A percentile compares a stretch with the other conserved stretches of the same genome.
Evolutionary conservation across 1,140 invertebrate genomes (phyloP).

Genomic region (Anadara kagoshimensis): DNA sequence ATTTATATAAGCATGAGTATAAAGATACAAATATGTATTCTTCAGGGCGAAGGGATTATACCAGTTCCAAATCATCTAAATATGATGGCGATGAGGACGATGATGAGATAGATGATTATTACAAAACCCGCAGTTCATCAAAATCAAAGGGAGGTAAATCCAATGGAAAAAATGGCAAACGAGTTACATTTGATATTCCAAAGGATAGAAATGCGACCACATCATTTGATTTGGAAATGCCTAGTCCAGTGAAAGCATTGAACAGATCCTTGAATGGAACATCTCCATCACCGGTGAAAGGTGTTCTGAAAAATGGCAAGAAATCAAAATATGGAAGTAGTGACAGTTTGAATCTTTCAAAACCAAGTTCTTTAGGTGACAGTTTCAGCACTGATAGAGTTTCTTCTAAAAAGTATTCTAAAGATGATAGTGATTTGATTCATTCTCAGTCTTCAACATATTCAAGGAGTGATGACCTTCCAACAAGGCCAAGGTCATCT

Average conservation of each 20-base stretch:
- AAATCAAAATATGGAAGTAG: conserved; percentile 27
- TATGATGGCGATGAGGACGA: conserved; percentile 29
- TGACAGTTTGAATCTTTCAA: conserved; percentile 38
- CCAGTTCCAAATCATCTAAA: conserved; percentile 35
- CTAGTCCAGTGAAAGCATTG: conserved; percentile 55
- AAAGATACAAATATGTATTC: conserved; percentile 39
- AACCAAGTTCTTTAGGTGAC: conserved; percentile 42
- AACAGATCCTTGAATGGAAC: conserved; percentile 36
- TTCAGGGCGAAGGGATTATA: conserved; percentile 26
- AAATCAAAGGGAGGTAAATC: conserved; percentile 9
- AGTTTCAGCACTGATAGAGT: conserved; percentile 5
- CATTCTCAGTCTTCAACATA: conserved; percentile 20
- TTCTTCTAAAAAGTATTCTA: conserved; percentile 7
- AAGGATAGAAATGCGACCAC: conserved; percentile 45
- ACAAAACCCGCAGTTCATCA: conserved; percentile 17
- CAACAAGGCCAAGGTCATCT: conserved; percentile 17
- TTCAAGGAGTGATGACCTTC: conserved; percentile 14
- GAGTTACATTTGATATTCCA: conserved; percentile 56
- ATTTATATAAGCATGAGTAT: conserved; percentile 44
- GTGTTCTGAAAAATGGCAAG: conserved; percentile 52
- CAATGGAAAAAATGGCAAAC: conserved; percentile 43
- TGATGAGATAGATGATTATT: conserved; percentile 3
- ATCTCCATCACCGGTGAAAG: conserved; percentile 47
- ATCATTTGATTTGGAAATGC: conserved; percentile 66
- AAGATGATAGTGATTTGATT: conserved; percentile 45